Evolutionary conservation across 2,888 invertebrate species (phyloP), one percentile per base, ranked within the genome.

Genomic region (Ochropacha duplaris): DNA sequence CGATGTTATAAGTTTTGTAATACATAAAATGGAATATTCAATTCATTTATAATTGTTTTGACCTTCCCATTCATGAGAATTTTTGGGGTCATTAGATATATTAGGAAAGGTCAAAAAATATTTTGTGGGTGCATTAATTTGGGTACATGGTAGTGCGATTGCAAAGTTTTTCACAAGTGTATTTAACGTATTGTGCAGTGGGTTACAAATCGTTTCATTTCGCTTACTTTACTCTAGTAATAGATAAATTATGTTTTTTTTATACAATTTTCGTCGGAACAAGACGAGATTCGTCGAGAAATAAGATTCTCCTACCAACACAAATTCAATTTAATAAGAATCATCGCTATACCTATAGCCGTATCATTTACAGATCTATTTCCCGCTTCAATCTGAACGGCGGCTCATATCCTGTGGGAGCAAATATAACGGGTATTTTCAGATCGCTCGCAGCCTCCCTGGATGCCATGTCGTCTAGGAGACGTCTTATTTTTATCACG

Each of bases 401-500:
- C n/a, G 31, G 16, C 9, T 22, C 24, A 52, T 31, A 31, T 31
- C 52, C 31, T 52, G 31, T 16, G 50, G 50, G 50, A 50, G 26
- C 28, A 50, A 50, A 50, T 50, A 50, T 3, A 24, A n/a, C 28
- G 24, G n/a, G 22, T 44, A 44, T 16, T 50, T 22, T 11, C 14
- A n/a, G 24, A 28, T 28, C 24, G n/a, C 26, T 26, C 49, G 24
- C 24, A 50, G 50, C 26, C 50, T 50, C 26, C 50, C 16, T 24
- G 16, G 26, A 50, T 28, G 26, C 16, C 50, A 28, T 26, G 12
- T 12, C 11, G 50, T n/a, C 50, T 28, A 28, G 12, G 51, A 9
- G 44, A 19, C 44, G 28, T 51, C 51, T 19, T 51, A 51, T 51
- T 51, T 51, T 31, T 31, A 51, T 31, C 28, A 16, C 14, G 51